Evolutionary conservation across 1,140 invertebrate species (phyloP).

Genomic region (Sarcophaga bullata): DNA sequence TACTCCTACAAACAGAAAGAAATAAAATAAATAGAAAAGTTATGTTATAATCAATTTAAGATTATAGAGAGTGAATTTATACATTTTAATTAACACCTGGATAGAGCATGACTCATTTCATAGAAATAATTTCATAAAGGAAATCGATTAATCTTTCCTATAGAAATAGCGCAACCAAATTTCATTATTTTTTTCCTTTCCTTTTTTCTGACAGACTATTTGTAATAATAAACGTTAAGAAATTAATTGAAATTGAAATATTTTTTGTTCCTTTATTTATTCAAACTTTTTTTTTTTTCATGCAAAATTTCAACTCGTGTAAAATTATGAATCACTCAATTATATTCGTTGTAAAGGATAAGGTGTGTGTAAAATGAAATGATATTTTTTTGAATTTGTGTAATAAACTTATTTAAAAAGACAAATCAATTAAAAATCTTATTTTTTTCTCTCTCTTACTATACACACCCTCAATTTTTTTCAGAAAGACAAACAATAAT

Average conservation of each 20-base stretch:
- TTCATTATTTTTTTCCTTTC: too few relatives aligned
- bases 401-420: background rate
- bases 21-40: too few relatives aligned
- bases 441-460: background rate
- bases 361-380: background rate
- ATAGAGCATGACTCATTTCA: background rate
- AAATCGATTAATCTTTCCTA: background rate
- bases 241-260: conserved; percentile 1
- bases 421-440: background rate
- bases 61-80: background rate
- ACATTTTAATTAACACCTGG: conserved; percentile 14
- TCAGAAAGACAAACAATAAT: background rate
- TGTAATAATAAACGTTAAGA: conserved; percentile 10
- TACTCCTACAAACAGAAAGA: too few relatives aligned
- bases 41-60: too few relatives aligned
- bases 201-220: background rate
- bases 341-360: background rate
- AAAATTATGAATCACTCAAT: background rate
- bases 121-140: background rate
- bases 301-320: background rate
- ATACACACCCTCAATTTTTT: background rate
- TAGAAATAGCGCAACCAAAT: background rate
- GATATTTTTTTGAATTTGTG: background rate
- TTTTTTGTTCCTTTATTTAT: background rate
- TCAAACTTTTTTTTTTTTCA: background rate